Evolutionary conservation across 2,888 invertebrate species (phyloP).

Genomic region (Carterocephalus palaemon): DNA sequence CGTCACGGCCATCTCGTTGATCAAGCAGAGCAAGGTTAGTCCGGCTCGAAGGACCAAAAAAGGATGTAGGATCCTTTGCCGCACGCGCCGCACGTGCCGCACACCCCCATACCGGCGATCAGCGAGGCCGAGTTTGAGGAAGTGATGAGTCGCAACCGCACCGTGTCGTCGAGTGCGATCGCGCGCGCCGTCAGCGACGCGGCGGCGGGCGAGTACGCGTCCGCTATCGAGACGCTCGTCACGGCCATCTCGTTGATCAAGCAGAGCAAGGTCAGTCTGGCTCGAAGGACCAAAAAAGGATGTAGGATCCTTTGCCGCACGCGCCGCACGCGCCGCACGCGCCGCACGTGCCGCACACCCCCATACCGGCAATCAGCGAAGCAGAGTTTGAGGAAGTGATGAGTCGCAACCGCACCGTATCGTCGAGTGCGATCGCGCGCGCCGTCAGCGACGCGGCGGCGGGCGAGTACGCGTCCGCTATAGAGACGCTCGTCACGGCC

Average conservation of each 20-base stretch:
- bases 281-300: no score
- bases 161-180: constrained; percentile 98
- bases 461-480: constrained; percentile 98
- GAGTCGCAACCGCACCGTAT: no score
- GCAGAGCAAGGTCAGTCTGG: constrained; percentile 90
- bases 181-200: constrained; percentile 98
- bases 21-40: constrained; percentile 94
- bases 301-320: no score
- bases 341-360: constrained; percentile 38
- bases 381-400: constrained; percentile 99
- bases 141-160: constrained; percentile 97
- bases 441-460: no score
- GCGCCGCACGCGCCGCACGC: no score
- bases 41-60: no score
- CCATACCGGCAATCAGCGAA: constrained; percentile 82
- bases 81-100: constrained; percentile 31
- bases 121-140: constrained; percentile 98
- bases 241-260: constrained; percentile 99
- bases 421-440: no score
- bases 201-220: constrained; percentile 97
- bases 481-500: no score
- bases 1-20: constrained; percentile 98
- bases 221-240: constrained; percentile 98
- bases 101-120: constrained; percentile 65
- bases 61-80: no score